These are phyloP conservation scores for Athrips mouffetella DNA, from an alignment of 2,888 invertebrate genomes.

Conservation along the genomic window DNA sequence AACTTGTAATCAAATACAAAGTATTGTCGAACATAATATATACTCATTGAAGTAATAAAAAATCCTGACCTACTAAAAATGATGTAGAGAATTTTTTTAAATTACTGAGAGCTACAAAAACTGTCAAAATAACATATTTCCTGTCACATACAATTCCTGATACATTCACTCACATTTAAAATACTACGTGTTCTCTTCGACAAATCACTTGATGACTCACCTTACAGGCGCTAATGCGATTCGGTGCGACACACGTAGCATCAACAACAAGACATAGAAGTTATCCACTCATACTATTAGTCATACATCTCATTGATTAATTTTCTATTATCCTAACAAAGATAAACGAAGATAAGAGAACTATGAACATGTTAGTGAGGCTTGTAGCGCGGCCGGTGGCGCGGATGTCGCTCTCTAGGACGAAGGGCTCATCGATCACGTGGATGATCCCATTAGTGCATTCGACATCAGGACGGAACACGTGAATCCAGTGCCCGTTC, in stretches of 20 bases:
- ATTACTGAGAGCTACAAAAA: too few species aligned
- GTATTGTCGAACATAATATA: too few species aligned
- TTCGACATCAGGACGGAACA: conserved; percentile 94
- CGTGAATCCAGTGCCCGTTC: conserved; percentile 90
- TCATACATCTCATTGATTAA: not conserved
- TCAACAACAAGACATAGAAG: not conserved
- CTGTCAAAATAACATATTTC: too few species aligned
- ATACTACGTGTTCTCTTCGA: not conserved
- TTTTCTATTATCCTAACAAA: conserved; percentile 25
- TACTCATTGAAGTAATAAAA: too few species aligned
- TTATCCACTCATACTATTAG: not conserved
- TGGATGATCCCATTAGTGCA: conserved; percentile 98
- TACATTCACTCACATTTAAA: too few species aligned
- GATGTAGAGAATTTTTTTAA: too few species aligned
- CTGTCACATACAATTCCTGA: too few species aligned
- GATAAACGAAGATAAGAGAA: conserved; percentile 45
- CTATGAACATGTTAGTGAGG: conserved; percentile 36
- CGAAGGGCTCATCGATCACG: conserved; percentile 92
- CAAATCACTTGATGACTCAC: not conserved
- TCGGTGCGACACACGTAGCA: not conserved
- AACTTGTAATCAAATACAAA: too few species aligned
- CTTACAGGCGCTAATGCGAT: not conserved
- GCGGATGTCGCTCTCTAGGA: conserved; percentile 89
- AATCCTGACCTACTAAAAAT: too few species aligned
- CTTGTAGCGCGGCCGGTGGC: conserved; percentile 76